phyloP scores from a whole-genome alignment of 2,888 invertebrate genomes.

The Drosophila yooni region DNA sequence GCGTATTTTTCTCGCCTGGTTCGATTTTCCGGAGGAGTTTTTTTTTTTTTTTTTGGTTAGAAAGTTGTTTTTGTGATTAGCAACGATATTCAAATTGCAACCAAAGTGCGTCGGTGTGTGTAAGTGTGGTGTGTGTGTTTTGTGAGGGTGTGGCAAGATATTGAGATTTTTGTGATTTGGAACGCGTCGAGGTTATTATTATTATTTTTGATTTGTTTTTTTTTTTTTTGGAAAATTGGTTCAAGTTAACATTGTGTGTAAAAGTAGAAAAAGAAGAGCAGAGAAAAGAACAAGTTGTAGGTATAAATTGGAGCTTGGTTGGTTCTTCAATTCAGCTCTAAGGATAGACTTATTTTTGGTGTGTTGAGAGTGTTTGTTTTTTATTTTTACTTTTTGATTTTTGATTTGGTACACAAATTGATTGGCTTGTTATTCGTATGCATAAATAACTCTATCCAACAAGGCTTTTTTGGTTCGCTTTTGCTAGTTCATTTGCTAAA shows the following conservation, averaged over 20 bases:
- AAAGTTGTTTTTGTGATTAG: conserved; percentile 53
- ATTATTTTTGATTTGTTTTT: not conserved
- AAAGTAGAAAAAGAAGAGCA: conserved; percentile 78
- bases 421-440: conserved; percentile 13
- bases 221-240: conserved; percentile 8
- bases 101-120: conserved; percentile 35
- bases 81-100: conserved; percentile 45
- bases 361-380: conserved; percentile 5
- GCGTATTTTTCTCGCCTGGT: conserved; percentile 92
- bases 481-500: conserved; percentile 56
- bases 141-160: conserved; percentile 19
- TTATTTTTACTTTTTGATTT: not conserved
- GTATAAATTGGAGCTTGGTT: conserved; percentile 58
- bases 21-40: not conserved
- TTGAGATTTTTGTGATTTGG: conserved; percentile 23
- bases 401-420: conserved; percentile 16
- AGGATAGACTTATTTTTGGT: conserved; percentile 60
- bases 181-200: conserved; percentile 21
- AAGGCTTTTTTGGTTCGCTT: conserved; percentile 31
- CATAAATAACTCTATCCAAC: conserved; percentile 66
- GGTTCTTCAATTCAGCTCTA: conserved; percentile 42
- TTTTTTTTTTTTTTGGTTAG: conserved; percentile 29
- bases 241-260: conserved; percentile 47
- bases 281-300: conserved; percentile 81
- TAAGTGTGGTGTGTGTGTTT: conserved; percentile 15